Conservation (phyloP, 2,113 vertebrate genomes). For the Monarcha castaneiventris region DNA sequence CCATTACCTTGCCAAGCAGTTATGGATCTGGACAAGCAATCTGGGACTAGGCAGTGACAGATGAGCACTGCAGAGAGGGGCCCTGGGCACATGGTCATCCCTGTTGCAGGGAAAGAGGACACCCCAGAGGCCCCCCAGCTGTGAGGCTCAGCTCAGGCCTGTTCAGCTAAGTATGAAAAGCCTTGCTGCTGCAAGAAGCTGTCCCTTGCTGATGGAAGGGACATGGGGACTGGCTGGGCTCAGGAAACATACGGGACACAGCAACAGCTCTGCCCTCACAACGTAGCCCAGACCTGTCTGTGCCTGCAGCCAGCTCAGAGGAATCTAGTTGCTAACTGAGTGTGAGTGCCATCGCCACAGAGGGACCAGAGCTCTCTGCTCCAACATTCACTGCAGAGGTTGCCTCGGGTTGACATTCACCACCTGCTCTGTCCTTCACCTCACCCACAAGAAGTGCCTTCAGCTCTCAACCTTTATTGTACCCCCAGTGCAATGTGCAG, state of each 20-base stretch:
- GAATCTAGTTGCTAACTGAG: not conserved
- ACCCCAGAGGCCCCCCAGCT: not conserved
- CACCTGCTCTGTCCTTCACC: not conserved
- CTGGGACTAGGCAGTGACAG: not conserved
- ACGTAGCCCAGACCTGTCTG: accelerated
- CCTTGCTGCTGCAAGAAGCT: not conserved
- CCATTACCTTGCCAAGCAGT: not conserved
- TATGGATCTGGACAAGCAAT: not conserved
- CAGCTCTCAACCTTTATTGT: constrained; percentile 17
- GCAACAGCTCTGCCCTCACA: not conserved
- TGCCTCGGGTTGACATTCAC: not conserved
- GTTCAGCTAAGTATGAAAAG: not conserved
- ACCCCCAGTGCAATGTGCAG: accelerated
- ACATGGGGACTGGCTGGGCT: not conserved
- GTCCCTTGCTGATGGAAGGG: not conserved
- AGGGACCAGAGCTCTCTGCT: not conserved
- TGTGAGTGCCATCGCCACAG: not conserved
- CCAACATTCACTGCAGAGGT: not conserved
- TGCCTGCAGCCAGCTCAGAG: not conserved
- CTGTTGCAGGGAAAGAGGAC: not conserved
- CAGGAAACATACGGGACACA: not conserved
- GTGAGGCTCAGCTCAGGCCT: not conserved
- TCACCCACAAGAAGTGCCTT: accelerated
- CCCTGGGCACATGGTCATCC: not conserved
- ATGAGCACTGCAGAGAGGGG: not conserved